Evolutionary conservation across 2,113 vertebrate genomes (phyloP).

Genomic region (Tachysurus vachellii): DNA sequence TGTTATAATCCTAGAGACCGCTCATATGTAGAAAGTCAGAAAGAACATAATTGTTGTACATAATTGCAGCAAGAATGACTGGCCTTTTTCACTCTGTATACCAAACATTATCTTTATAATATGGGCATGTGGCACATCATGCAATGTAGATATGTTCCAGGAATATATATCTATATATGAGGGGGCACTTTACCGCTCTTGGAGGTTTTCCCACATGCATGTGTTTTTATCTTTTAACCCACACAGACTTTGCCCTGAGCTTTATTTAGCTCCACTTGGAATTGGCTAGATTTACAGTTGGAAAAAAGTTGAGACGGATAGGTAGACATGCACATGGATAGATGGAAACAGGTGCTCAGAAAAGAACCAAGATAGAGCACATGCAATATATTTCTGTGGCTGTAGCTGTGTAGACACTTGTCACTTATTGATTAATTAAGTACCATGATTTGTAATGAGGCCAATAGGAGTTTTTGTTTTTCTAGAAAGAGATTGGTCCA

Average conservation of each 20-base stretch:
- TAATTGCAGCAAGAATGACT: background rate
- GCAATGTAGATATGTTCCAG: conserved; percentile 8
- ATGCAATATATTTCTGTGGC: background rate
- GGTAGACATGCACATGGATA: conserved; percentile 23
- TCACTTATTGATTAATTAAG: background rate
- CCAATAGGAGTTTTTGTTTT: conserved; percentile 24
- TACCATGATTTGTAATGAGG: background rate
- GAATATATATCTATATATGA: background rate
- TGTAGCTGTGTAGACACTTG: conserved; percentile 16
- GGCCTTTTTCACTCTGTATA: background rate
- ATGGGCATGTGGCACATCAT: conserved; percentile 13
- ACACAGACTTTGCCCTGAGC: background rate
- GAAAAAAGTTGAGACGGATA: conserved; percentile 44
- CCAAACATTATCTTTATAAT: background rate
- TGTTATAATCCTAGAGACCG: background rate
- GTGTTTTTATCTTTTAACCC: conserved; percentile 46
- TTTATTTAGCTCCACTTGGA: conserved; percentile 44
- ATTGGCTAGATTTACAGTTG: conserved; percentile 46
- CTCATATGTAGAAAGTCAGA: background rate
- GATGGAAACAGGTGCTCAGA: conserved; percentile 50
- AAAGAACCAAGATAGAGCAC: background rate
- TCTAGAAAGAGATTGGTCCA: conserved; percentile 5
- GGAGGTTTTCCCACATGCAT: conserved; percentile 38
- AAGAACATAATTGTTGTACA: background rate
- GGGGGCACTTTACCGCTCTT: conserved; percentile 36